phyloP scores from a whole-genome alignment of 2,888 invertebrate species.

The Falcaria lacertinaria region DNA sequence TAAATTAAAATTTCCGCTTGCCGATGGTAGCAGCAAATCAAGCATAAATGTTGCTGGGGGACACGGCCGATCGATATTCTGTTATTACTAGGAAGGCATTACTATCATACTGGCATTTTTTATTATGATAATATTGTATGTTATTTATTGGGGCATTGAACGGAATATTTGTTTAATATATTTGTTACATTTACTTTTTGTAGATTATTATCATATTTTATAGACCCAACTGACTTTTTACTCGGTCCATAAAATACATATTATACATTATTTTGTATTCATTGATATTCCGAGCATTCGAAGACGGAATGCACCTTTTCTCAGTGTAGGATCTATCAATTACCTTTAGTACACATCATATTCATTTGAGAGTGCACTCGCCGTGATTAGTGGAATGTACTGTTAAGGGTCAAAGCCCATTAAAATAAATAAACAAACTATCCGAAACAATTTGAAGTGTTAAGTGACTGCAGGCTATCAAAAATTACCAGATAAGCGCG shows the following conservation, averaged over 20 bases:
- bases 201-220: neutral
- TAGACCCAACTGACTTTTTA: neutral
- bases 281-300: neutral
- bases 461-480: slow-evolving; percentile 76
- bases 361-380: slow-evolving; percentile 72
- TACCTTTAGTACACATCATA: slow-evolving; percentile 66
- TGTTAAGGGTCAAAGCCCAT: slow-evolving; percentile 62
- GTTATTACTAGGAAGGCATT: slow-evolving; percentile 22
- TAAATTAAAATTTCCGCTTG: slow-evolving; percentile 78
- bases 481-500: slow-evolving; percentile 73
- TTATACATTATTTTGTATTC: neutral
- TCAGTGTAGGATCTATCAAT: slow-evolving; percentile 43
- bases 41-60: slow-evolving; percentile 69
- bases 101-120: slow-evolving; percentile 16
- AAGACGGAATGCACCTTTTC: neutral
- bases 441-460: slow-evolving; percentile 73
- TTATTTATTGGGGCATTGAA: slow-evolving; percentile 1
- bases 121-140: slow-evolving; percentile 11
- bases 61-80: slow-evolving; percentile 43
- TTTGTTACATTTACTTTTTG: neutral
- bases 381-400: slow-evolving; percentile 73
- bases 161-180: neutral
- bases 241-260: neutral
- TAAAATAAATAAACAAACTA: slow-evolving; percentile 74
- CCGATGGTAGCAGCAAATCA: slow-evolving; percentile 62